phyloP scores from a whole-genome alignment of 2,888 invertebrate species.

The Diabrotica balteata region DNA sequence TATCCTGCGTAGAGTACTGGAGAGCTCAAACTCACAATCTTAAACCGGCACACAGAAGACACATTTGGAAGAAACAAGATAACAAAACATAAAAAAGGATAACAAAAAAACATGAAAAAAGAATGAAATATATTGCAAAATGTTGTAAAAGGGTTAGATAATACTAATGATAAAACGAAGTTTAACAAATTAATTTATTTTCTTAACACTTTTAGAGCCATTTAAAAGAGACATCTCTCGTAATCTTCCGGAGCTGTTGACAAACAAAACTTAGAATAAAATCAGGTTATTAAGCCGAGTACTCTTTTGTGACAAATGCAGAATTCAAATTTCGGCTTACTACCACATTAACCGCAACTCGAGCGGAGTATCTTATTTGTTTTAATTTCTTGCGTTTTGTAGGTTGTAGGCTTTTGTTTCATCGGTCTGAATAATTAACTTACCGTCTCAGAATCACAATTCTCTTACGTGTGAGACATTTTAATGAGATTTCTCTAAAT shows the following conservation, averaged over 20 bases:
- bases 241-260: background rate
- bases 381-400: conserved; percentile 56
- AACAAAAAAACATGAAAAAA: no score
- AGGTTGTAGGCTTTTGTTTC: conserved; percentile 52
- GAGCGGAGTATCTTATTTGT: conserved; percentile 51
- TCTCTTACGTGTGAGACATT: conserved; percentile 58
- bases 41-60: no score
- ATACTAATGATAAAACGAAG: no score
- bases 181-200: no score
- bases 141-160: no score
- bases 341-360: conserved; percentile 39
- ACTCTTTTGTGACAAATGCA: conserved; percentile 12
- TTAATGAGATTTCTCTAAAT: conserved; percentile 51
- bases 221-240: no score
- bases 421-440: conserved; percentile 58
- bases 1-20: no score
- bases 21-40: no score
- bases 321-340: conserved; percentile 27
- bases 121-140: no score
- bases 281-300: conserved; percentile 18
- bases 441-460: conserved; percentile 60
- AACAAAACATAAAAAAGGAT: no score
- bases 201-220: no score
- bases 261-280: conserved; percentile 20
- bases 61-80: no score